phyloP scores from a whole-genome alignment of 2,888 invertebrate genomes.

The Acleris literana region DNA sequence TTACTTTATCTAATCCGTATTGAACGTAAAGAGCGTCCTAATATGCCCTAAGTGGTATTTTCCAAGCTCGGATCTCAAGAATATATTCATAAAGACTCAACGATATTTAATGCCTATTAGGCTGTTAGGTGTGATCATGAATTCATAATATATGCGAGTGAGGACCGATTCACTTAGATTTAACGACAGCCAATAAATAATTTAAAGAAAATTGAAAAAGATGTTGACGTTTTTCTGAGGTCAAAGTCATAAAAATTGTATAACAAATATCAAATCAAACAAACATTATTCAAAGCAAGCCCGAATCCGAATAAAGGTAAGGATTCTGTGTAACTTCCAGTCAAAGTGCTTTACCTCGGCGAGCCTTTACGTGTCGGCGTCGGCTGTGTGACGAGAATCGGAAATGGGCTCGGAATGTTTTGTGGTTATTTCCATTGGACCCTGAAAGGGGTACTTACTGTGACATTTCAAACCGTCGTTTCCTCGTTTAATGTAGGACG shows the following conservation, averaged over 20 bases:
- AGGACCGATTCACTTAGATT: no score
- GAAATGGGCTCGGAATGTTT: slow-evolving; percentile 74
- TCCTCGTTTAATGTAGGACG: slow-evolving; percentile 54
- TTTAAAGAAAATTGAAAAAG: no score
- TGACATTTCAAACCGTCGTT: slow-evolving; percentile 68
- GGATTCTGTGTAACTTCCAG: slow-evolving; percentile 34
- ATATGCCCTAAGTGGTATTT: no score
- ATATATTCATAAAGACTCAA: no score
- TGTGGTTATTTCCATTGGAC: slow-evolving; percentile 78
- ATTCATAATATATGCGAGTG: no score
- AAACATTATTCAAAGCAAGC: slow-evolving; percentile 25
- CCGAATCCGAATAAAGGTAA: slow-evolving; percentile 27
- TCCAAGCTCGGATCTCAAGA: no score
- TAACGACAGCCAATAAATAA: no score
- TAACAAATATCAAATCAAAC: slow-evolving; percentile 15
- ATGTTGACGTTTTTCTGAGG: background rate
- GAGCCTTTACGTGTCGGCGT: slow-evolving; percentile 66
- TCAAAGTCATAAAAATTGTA: background rate
- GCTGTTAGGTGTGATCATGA: no score
- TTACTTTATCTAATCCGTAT: no score
- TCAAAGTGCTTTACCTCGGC: slow-evolving; percentile 49
- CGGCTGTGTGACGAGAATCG: slow-evolving; percentile 75
- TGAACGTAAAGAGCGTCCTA: no score
- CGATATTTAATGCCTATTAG: no score
- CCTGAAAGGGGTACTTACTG: slow-evolving; percentile 68